phyloP scores from a whole-genome alignment of 2,888 invertebrate species.

The Philereme transversata region DNA sequence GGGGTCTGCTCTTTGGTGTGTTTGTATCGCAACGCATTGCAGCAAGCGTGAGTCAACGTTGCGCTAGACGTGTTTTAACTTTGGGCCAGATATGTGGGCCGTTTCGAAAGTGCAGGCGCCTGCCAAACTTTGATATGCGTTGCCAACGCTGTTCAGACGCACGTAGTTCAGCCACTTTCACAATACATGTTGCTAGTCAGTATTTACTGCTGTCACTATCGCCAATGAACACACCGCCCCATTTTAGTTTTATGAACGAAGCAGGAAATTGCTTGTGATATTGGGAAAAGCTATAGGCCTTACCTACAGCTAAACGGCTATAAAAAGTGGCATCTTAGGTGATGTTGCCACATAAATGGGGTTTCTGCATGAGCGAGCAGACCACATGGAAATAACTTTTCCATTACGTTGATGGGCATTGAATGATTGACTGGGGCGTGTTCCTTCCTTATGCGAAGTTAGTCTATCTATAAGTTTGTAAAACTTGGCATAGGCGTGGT shows the following conservation, averaged over 20 bases:
- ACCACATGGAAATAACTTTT: slow-evolving; percentile 12
- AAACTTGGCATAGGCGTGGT: neutral
- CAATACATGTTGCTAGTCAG: slow-evolving; percentile 46
- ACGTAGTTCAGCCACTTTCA: slow-evolving; percentile 54
- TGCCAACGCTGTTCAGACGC: slow-evolving; percentile 60
- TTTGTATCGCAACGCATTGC: slow-evolving; percentile 35
- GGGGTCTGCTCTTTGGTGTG: slow-evolving; percentile 12
- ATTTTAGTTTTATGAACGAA: slow-evolving; percentile 30
- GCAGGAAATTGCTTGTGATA: slow-evolving; percentile 29
- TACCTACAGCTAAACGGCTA: slow-evolving; percentile 14
- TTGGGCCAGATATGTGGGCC: slow-evolving; percentile 43
- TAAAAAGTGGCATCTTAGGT: slow-evolving; percentile 20
- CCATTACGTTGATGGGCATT: slow-evolving; percentile 11
- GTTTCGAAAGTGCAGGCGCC: slow-evolving; percentile 54
- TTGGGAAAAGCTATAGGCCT: slow-evolving; percentile 24
- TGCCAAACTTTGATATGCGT: slow-evolving; percentile 69
- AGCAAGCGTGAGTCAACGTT: slow-evolving; percentile 50
- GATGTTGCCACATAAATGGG: slow-evolving; percentile 9
- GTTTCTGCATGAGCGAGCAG: slow-evolving; percentile 4
- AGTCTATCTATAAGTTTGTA: neutral
- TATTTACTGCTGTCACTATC: slow-evolving; percentile 25
- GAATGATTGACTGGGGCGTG: slow-evolving; percentile 5
- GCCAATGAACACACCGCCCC: slow-evolving; percentile 10
- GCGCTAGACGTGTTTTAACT: slow-evolving; percentile 53
- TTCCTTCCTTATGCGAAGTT: neutral